Evolutionary conservation across 1,140 invertebrate species (phyloP).

Genomic region (Harpegnathos saltator): DNA sequence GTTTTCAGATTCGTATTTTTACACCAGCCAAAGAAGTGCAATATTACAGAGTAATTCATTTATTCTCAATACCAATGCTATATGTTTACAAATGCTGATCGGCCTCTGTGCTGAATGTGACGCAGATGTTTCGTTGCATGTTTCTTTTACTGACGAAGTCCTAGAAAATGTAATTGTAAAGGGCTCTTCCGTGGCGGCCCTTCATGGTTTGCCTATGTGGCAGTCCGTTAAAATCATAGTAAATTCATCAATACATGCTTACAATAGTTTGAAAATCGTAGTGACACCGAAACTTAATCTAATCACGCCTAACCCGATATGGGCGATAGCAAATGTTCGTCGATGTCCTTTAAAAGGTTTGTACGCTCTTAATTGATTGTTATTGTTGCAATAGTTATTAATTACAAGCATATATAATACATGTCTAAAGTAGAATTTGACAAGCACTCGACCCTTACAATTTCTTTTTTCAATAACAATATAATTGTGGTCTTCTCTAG

Average conservation of each 20-base stretch:
- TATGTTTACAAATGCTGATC: slow-evolving; percentile 69
- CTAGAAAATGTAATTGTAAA: not conserved
- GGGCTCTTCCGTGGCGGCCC: not conserved
- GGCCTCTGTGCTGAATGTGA: slow-evolving; percentile 66
- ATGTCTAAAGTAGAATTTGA: too few species aligned
- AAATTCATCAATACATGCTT: not conserved
- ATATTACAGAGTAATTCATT: slow-evolving; percentile 46
- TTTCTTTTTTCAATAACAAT: too few species aligned
- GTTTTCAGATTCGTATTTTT: slow-evolving; percentile 66
- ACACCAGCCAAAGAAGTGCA: slow-evolving; percentile 20
- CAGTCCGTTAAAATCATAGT: slow-evolving; percentile 52
- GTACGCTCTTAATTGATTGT: not conserved
- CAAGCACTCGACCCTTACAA: too few species aligned
- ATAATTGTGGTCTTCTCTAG: too few species aligned
- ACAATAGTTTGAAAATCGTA: not conserved
- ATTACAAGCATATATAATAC: too few species aligned
- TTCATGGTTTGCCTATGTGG: slow-evolving; percentile 68
- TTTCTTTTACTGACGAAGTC: not conserved
- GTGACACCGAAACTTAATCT: slow-evolving; percentile 3
- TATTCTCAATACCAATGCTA: not conserved
- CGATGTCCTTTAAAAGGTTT: slow-evolving; percentile 59
- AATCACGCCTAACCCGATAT: slow-evolving; percentile 9
- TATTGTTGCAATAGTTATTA: not conserved
- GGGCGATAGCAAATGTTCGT: slow-evolving; percentile 64
- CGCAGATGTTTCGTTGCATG: slow-evolving; percentile 37